A percentile compares a stretch with the other conserved stretches of the same genome.
These are phyloP conservation scores for Metellina segmentata DNA, from an alignment of 2,888 invertebrate genomes.

Conservation along the genomic window DNA sequence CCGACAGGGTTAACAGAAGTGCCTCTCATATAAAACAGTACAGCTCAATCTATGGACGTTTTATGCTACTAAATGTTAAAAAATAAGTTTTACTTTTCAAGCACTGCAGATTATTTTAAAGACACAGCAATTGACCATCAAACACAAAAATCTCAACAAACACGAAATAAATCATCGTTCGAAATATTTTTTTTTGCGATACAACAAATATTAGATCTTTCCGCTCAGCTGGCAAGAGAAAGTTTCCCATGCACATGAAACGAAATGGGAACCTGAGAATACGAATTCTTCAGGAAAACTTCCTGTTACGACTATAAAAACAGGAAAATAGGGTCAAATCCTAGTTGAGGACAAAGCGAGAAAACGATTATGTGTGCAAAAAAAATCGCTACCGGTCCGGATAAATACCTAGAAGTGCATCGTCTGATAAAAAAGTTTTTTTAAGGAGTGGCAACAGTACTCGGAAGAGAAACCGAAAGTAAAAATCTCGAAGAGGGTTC, in stretches of 20 bases:
- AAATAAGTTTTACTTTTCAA: no score
- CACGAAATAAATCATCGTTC: background rate
- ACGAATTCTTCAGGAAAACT: conserved; percentile 40
- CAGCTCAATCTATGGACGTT: no score
- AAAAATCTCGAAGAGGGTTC: conserved; percentile 56
- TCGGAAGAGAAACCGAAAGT: conserved; percentile 59
- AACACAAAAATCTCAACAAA: background rate
- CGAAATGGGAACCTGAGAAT: conserved; percentile 73
- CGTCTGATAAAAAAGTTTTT: conserved; percentile 27
- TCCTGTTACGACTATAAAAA: conserved; percentile 12
- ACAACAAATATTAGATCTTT: background rate
- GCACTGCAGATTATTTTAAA: no score
- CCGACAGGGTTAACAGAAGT: no score
- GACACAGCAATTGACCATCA: no score
- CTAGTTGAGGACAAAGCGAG: conserved; percentile 55
- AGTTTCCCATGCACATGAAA: conserved; percentile 38
- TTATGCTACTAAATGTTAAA: no score
- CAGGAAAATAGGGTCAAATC: conserved; percentile 62
- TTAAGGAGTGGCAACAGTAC: conserved; percentile 22
- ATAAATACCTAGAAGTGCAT: conserved; percentile 60
- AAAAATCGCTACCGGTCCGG: conserved; percentile 28
- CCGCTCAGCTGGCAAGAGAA: background rate
- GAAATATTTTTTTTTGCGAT: background rate
- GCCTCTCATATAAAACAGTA: no score
- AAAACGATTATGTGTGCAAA: conserved; percentile 18